phyloP scores from a whole-genome alignment of 1,140 invertebrate genomes.

The Ips nitidus region DNA sequence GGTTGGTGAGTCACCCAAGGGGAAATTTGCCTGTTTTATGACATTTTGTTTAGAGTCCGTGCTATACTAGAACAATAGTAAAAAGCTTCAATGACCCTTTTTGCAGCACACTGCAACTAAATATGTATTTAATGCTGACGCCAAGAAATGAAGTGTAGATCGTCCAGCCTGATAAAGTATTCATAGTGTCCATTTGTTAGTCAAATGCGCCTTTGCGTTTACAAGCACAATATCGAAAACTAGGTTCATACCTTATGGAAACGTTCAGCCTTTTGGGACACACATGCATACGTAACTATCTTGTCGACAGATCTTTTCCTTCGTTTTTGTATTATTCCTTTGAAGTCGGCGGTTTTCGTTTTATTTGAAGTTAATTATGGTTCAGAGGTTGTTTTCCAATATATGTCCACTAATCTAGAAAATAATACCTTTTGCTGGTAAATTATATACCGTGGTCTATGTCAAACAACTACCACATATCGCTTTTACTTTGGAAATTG shows the following conservation, averaged over 20 bases:
- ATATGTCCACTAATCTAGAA: not conserved
- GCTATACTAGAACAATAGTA: too few relatives aligned
- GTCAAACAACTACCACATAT: not conserved
- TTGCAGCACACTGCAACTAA: not conserved
- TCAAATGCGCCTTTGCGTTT: conserved; percentile 24
- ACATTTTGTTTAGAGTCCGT: too few relatives aligned
- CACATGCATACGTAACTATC: conserved; percentile 7
- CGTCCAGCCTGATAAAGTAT: conserved; percentile 16
- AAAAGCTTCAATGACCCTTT: too few relatives aligned
- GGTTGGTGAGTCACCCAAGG: too few relatives aligned
- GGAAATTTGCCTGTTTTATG: too few relatives aligned
- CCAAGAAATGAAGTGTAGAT: conserved; percentile 22
- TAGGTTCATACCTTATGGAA: conserved; percentile 19
- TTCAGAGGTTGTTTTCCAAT: too few relatives aligned
- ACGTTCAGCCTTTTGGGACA: not conserved
- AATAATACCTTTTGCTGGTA: conserved; percentile 2
- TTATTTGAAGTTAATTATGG: too few relatives aligned
- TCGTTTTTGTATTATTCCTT: not conserved
- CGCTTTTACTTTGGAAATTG: not conserved
- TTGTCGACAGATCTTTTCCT: conserved; percentile 11
- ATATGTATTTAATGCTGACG: conserved; percentile 1
- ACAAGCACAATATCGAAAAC: conserved; percentile 25
- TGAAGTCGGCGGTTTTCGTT: too few relatives aligned
- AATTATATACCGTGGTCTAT: not conserved
- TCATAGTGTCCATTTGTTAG: conserved; percentile 25